Percentiles rank a stretch among this genome's conserved stretches.
These are phyloP conservation scores for Chionodraco myersi DNA, from an alignment of 2,113 vertebrate species.

Conservation along the genomic window DNA sequence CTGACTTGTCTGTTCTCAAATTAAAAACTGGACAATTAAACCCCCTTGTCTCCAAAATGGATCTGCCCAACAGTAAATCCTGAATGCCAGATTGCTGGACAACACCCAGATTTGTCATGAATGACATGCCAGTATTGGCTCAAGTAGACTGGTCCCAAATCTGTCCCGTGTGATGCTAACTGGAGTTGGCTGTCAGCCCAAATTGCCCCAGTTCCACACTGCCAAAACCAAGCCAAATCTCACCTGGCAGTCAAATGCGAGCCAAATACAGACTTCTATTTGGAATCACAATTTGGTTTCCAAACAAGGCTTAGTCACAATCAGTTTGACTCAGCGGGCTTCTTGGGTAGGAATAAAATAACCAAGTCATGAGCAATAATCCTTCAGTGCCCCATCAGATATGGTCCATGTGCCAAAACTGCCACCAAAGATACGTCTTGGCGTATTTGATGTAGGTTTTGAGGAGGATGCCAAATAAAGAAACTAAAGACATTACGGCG, in stretches of 20 bases:
- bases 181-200: slow-evolving; percentile 26
- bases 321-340: background rate
- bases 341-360: background rate
- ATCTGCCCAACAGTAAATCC: background rate
- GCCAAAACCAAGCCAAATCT: slow-evolving; percentile 19
- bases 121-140: slow-evolving; percentile 26
- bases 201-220: background rate
- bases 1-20: slow-evolving; percentile 15
- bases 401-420: background rate
- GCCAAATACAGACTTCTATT: background rate
- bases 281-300: background rate
- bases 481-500: background rate
- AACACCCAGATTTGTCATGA: background rate
- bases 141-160: slow-evolving; percentile 12
- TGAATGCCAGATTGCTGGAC: slow-evolving; percentile 24
- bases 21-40: slow-evolving; percentile 8
- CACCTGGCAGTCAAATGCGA: slow-evolving; percentile 10
- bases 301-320: background rate
- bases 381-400: background rate
- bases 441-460: background rate
- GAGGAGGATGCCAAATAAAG: background rate
- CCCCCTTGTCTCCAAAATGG: background rate
- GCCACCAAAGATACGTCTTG: background rate
- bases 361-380: background rate
- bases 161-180: slow-evolving; percentile 31